Conservation (phyloP, 2,113 vertebrate genomes). For the Psittacula cyanocephala region DNA sequence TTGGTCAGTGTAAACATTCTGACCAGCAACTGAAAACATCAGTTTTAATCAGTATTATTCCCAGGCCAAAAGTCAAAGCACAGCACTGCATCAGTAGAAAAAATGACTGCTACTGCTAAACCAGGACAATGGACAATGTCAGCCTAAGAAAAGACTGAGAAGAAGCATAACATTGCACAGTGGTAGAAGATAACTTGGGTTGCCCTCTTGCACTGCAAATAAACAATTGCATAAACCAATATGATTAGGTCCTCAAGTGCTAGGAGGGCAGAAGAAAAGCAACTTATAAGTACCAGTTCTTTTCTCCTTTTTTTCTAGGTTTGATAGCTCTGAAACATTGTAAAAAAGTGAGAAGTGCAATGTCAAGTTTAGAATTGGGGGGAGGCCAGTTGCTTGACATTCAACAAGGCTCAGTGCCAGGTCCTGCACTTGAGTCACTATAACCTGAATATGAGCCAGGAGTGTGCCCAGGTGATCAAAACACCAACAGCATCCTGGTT, state of each 20-base stretch:
- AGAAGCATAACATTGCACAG: neutral
- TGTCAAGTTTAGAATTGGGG: neutral
- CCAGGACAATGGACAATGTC: no score
- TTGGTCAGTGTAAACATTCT: no score
- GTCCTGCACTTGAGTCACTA: neutral
- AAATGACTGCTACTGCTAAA: no score
- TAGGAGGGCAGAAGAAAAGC: neutral
- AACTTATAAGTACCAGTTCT: neutral
- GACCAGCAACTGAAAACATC: no score
- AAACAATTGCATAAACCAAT: neutral
- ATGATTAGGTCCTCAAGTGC: neutral
- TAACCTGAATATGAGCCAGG: neutral
- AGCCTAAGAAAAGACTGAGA: neutral
- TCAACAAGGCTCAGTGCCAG: neutral
- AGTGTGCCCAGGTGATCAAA: neutral
- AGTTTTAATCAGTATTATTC: no score
- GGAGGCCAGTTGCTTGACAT: accelerated
- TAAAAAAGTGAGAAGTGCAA: neutral
- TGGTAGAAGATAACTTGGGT: neutral
- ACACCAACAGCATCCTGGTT: neutral
- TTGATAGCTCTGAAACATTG: neutral
- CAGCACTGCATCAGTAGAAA: no score
- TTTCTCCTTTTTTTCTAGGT: neutral
- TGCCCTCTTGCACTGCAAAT: neutral
- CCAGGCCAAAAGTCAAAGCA: no score